Evolutionary conservation across 2,888 invertebrate genomes (phyloP).

Genomic region (Noctua janthe): DNA sequence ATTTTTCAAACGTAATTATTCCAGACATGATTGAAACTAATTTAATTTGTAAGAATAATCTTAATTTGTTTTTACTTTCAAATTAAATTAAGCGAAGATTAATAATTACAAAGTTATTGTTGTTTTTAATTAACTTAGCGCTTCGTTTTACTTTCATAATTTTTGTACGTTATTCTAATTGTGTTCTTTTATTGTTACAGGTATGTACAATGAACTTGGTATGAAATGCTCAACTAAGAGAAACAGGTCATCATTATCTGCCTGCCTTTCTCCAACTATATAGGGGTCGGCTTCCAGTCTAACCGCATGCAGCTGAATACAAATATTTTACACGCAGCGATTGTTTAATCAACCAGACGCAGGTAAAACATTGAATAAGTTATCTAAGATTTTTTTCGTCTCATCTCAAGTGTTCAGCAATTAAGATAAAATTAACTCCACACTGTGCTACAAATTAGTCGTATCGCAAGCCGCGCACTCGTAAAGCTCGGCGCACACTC

Average conservation of each 20-base stretch:
- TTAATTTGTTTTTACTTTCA: conserved; percentile 27
- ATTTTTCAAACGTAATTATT: conserved; percentile 37
- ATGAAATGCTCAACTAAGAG: conserved; percentile 5
- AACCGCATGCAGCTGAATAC: background rate
- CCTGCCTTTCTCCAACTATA: background rate
- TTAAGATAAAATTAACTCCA: conserved; percentile 68
- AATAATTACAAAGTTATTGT: conserved; percentile 39
- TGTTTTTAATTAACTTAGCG: conserved; percentile 34
- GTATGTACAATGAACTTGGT: conserved; percentile 56
- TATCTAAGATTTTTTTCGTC: conserved; percentile 22
- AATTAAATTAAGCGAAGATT: conserved; percentile 16
- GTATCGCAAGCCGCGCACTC: conserved; percentile 60
- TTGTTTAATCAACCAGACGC: background rate
- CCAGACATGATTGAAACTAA: conserved; percentile 16
- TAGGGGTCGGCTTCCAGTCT: background rate
- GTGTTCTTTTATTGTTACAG: conserved; percentile 65
- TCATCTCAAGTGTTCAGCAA: conserved; percentile 58
- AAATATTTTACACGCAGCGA: background rate
- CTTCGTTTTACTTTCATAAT: conserved; percentile 18
- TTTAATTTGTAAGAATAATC: conserved; percentile 9
- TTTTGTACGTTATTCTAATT: conserved; percentile 9
- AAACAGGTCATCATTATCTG: background rate
- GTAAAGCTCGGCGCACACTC: conserved; percentile 66
- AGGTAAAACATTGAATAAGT: conserved; percentile 39
- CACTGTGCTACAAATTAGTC: conserved; percentile 67